Evolutionary conservation across 2,113 vertebrate genomes (phyloP), one percentile per base, ranked within the genome.

Genomic region (Xenus cinereus): DNA sequence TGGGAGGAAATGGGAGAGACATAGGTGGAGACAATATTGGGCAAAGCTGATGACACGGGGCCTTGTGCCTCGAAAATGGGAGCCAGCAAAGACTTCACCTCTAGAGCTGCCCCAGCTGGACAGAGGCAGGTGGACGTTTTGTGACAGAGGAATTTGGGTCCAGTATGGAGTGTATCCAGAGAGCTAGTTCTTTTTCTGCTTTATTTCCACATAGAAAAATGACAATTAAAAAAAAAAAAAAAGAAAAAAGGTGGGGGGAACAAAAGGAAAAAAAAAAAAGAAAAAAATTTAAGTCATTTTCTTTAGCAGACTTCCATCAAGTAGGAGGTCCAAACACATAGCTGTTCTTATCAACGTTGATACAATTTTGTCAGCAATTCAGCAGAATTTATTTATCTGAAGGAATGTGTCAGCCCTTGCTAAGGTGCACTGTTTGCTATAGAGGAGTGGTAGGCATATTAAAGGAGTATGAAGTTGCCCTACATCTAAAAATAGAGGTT

Each of bases 401-500:
- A 7, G 53, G 64, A 81, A 68, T n/a, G 57, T 89, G 37, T 73
- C 23, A 86, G 43, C 28, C 16, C 57, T 89, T 72, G 13, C 48
- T 64, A 16, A 64, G 56, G 43, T 77, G 30, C 60, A 46, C 33
- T 4, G 5, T 59, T 88, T 83, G n/a, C 76, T 73, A 3, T 21
- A 2, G 3, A 84, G 79, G 59, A 64, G 69, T n/a, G 32, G 32
- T 66, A 60, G 48, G 68, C 4, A 0, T 48, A 48, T 30, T 35
- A 28, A 83, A 48, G 43, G 51, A 82, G 45, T 62, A 14, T 75
- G 79, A 90, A 72, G 7, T 71, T 87, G 68, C 74, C 51, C 30
- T 97, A 37, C 51, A 39, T 62, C 78, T 95, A 90, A 97, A 96
- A 91, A 93, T 86, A 95, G 92, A 93, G 81, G 33, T 67, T 90